phyloP scores from a whole-genome alignment of 2,888 invertebrate species.

The Xestia rhomboidea region DNA sequence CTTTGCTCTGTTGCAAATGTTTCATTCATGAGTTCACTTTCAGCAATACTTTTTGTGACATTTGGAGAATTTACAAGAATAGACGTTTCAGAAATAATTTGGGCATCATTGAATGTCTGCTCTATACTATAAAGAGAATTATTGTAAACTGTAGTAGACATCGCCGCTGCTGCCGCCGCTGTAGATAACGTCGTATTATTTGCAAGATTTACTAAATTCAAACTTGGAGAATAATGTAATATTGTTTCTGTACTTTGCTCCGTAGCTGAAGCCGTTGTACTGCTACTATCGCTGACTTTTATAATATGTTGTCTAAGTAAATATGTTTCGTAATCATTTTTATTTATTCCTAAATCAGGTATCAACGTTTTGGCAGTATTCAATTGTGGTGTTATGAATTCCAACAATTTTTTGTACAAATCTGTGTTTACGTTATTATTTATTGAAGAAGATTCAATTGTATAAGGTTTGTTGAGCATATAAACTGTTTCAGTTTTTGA shows the following conservation, averaged over 20 bases:
- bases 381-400: neutral
- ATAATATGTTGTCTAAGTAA: neutral
- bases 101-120: neutral
- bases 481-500: neutral
- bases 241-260: neutral
- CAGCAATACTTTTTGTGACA: neutral
- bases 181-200: neutral
- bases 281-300: neutral
- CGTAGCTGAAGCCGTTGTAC: neutral
- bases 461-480: neutral
- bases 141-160: neutral
- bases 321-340: neutral
- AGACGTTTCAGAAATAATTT: neutral
- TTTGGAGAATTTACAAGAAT: conserved; percentile 1
- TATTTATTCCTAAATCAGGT: neutral
- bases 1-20: neutral
- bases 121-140: neutral
- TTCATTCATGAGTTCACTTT: neutral
- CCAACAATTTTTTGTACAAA: neutral
- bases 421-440: neutral
- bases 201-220: neutral
- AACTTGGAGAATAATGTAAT: neutral
- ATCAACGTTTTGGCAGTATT: neutral
- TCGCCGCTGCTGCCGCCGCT: no score
- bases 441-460: neutral